Conservation (phyloP, 2,113 vertebrate genomes). For the Syrrhaptes paradoxus region DNA sequence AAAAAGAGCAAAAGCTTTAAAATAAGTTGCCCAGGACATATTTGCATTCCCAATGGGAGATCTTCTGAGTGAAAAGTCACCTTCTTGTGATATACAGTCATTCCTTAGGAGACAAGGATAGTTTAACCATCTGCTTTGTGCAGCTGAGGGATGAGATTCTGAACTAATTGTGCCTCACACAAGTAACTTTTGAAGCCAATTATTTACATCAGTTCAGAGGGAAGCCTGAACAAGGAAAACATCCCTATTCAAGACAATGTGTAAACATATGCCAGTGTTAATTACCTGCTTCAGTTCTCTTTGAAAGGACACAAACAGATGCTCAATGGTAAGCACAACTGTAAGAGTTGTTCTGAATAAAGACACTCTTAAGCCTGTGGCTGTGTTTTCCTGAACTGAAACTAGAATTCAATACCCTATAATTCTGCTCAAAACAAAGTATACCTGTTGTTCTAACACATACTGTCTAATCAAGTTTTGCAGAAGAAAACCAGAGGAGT, state of each 20-base stretch:
- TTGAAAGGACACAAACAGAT: not conserved
- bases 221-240: not conserved
- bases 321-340: not conserved
- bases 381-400: not conserved
- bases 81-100: not conserved
- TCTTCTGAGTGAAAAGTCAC: not conserved
- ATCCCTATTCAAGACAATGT: not conserved
- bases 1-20: not conserved
- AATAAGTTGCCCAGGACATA: not conserved
- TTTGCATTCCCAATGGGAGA: not conserved
- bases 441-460: not conserved
- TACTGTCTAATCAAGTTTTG: not conserved
- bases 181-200: not conserved
- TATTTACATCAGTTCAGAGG: not conserved
- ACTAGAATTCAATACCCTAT: not conserved
- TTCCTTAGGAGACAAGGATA: not conserved
- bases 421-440: not conserved
- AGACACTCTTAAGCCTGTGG: not conserved
- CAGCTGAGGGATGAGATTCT: not conserved
- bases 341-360: not conserved
- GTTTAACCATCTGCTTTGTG: conserved; percentile 3
- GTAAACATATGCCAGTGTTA: conserved; percentile 7
- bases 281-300: not conserved
- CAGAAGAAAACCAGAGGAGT: not conserved
- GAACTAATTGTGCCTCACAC: not conserved